Evolutionary conservation across 2,888 invertebrate species (phyloP).

Genomic region (Drosophila imparisetae): DNA sequence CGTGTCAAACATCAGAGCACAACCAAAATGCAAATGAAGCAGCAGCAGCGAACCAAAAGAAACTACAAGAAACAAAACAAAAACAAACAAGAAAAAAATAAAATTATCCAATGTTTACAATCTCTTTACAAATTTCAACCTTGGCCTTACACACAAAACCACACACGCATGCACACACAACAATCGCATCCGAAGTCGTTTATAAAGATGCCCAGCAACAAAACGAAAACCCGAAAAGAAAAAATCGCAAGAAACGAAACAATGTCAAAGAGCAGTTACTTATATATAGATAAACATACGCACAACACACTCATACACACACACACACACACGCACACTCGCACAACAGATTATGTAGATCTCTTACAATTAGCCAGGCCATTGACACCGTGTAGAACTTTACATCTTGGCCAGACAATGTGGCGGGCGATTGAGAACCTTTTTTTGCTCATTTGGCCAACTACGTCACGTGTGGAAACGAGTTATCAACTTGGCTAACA

Average conservation of each 20-base stretch:
- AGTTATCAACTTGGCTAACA: conserved; percentile 32
- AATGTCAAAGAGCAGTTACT: conserved; percentile 70
- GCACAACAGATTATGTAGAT: background rate
- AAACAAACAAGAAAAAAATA: conserved; percentile 27
- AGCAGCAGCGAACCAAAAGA: conserved; percentile 35
- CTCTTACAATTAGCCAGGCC: conserved; percentile 52
- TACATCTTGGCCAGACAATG: conserved; percentile 63
- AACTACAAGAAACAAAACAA: conserved; percentile 30
- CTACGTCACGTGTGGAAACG: conserved; percentile 49
- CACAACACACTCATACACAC: background rate
- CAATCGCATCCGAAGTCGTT: conserved; percentile 50
- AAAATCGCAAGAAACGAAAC: conserved; percentile 65
- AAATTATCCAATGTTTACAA: conserved; percentile 76
- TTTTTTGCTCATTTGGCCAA: conserved; percentile 13
- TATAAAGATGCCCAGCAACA: conserved; percentile 50
- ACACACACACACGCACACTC: background rate
- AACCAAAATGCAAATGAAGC: conserved; percentile 70
- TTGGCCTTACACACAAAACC: conserved; percentile 71
- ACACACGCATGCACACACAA: conserved; percentile 15
- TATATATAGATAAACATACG: conserved; percentile 21
- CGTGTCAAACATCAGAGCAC: conserved; percentile 62
- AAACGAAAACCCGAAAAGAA: conserved; percentile 40
- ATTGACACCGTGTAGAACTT: conserved; percentile 60
- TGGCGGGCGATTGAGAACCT: conserved; percentile 56
- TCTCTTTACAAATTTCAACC: conserved; percentile 78